Evolutionary conservation across 2,113 vertebrate species (phyloP).

Genomic region (Ovis aries): ARS-UI_Ramb_v3.0 NC_056054.1:70911501-70912000

Average conservation of each 20-base stretch:
- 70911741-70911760: neutral
- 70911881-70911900: neutral
- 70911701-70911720: neutral
- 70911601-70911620: fast-evolving
- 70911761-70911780: neutral
- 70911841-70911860: too few species aligned
- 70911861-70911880: neutral
- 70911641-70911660: neutral
- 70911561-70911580: neutral
- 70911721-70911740: neutral
- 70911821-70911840: neutral
- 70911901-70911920: neutral
- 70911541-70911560: neutral
- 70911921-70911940: neutral
- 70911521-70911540: neutral
- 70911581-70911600: neutral
- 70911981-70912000: neutral
- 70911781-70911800: neutral
- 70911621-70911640: neutral
- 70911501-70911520: neutral
- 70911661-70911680: neutral
- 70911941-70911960: neutral
- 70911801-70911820: neutral
- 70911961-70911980: neutral
- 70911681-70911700: neutral